Base-by-base conservation (phyloP, 2,888 invertebrate species). In the Cylindroiulus punctatus region DNA sequence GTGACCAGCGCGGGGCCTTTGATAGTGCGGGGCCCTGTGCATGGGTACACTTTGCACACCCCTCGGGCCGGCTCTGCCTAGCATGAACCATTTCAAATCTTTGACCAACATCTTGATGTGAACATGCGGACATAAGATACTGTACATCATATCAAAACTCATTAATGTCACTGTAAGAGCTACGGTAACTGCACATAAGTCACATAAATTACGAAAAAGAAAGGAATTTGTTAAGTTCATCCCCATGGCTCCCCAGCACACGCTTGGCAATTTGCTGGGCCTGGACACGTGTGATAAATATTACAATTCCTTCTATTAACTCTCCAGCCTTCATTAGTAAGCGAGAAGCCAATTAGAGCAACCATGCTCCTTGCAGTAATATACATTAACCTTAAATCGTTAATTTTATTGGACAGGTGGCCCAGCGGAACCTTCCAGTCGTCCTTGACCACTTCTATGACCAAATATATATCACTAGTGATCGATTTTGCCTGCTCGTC, bases 321-420 rank as follows among this genome's bases (percentile, higher is more conserved):
- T 65, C 65, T 65, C 65, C 65, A 65, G 19, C 65, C 65, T 65
- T 65, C 65, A 65, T 65, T 65, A 65, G 65, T 65, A 65, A 65
- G 65, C 65, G 65, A 65, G 65, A 65, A 65, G 65, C 65, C 65
- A 65, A 65, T 65, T 65, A 65, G 65, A 65, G 65, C 22, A 10
- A 65, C 19, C 65, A 65, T 65, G 65, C 65, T 65, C 65, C 65
- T 65, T 65, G 65, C 65, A 65, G 26, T 65, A 26, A 65, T 65
- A 65, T 65, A 65, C 7, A n/a, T 65, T 65, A 65, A 65, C 65
- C 65, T 65, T 65, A 65, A 65, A 65, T 26, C 65, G 65, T 26
- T 65, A 65, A 65, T 65, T 65, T 65, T 65, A 65, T 65, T 65
- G 65, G 65, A 65, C 65, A 65, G 65, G 26, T 65, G 65, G 65